phyloP scores from a whole-genome alignment of 2,113 vertebrate genomes.

The Cyprinodon brontotheroides region DNA sequence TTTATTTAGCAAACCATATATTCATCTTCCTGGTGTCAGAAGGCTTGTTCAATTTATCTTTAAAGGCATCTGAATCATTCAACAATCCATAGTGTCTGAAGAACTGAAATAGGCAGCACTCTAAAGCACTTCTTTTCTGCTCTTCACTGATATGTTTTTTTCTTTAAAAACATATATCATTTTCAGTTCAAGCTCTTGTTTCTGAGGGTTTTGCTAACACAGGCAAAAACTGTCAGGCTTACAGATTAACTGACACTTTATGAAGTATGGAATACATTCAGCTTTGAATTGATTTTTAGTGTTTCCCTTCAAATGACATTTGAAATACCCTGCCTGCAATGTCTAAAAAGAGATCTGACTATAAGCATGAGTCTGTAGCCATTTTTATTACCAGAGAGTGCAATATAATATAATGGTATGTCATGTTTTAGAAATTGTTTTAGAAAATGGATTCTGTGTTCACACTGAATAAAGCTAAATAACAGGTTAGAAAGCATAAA shows the following conservation, averaged over 20 bases:
- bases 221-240: conserved; percentile 46
- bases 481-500: too few species aligned
- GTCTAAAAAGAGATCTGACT: conserved; percentile 20
- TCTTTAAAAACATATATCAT: conserved; percentile 32
- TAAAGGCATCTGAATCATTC: conserved; percentile 27
- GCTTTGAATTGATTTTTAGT: conserved; percentile 32
- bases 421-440: conserved; percentile 5
- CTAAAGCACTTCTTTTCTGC: conserved; percentile 29
- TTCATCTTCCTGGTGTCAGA: conserved; percentile 32
- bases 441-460: conserved; percentile 10
- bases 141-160: conserved; percentile 13
- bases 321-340: conserved; percentile 20
- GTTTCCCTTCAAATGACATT: conserved; percentile 40
- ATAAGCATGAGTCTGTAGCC: conserved; percentile 10
- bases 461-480: too few species aligned
- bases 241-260: conserved; percentile 55
- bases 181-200: conserved; percentile 44
- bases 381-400: conserved; percentile 35
- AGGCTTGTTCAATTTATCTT: conserved; percentile 11
- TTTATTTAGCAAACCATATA: conserved; percentile 44
- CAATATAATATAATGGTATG: not conserved
- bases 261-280: conserved; percentile 43
- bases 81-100: conserved; percentile 45
- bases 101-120: conserved; percentile 37
- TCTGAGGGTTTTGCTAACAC: conserved; percentile 21